Evolutionary conservation across 2,888 invertebrate genomes (phyloP), one percentile per base, ranked within the genome.

Genomic region (Caenorhabditis japonica): DNA sequence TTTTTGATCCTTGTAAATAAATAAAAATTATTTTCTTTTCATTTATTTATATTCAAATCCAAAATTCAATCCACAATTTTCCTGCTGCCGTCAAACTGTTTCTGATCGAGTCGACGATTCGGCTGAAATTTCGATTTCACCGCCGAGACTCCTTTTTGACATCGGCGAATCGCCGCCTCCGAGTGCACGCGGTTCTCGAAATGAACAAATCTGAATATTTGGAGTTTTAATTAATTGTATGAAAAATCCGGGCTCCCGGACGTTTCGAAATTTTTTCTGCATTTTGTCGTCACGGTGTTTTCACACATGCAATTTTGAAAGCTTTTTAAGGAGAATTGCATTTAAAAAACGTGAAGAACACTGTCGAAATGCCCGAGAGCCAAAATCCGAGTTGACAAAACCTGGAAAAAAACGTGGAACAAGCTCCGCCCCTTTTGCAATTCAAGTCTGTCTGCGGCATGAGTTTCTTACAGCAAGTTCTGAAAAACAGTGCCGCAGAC

Each of bases 171-270:
- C 17, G 60, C 59, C 0, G 62, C 58, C 13, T 39, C 23, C 10
- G 52, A 8, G 27, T 61, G 17, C 7, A 71, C 71, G 2, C 38
- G 25, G 30, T 71, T n/a, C 19, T 71, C 53, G 44, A 71, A 71
- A 33, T 71, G 71, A 3, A 71, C 61, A 39, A 71, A 71, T 71
- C 71, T 69, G 43, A 12, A 39, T n/a, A n/a, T n/a, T 34, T 34
- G 7, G 34, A 12, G 34, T 12, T 7, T 34, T 7, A 34, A 34
- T 10, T 34, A 10, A 10, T 34, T 34, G 7, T 7, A 34, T 12
- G 34, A 34, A 51, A 51, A 46, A 19, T 5, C 19, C 15, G 21
- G 19, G 10, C n/a, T n/a, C n/a, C n/a, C n/a, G n/a, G n/a, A n/a
- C n/a, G n/a, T n/a, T n/a, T n/a, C n/a, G n/a, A n/a, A n/a, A n/a